Conservation (phyloP, 30 jellyfish, hydroid and myxozoan species). For the Morbakka virulenta region DNA sequence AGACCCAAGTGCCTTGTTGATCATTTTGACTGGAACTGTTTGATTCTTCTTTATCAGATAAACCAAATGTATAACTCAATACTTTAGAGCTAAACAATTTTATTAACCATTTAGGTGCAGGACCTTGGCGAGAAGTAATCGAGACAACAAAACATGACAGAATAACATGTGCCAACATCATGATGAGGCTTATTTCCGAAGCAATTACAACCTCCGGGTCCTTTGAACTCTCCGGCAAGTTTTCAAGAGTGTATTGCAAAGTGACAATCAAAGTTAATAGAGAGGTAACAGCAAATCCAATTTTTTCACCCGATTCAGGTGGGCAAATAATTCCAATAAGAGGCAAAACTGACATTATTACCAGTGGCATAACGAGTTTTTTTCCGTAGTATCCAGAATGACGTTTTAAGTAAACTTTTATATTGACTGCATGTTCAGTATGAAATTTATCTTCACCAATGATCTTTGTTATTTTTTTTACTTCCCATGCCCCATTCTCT, state of each 20-base stretch:
- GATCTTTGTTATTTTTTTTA: no score
- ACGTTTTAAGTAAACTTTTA: background rate
- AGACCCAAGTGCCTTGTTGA: background rate
- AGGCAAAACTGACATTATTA: background rate
- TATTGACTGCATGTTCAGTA: background rate
- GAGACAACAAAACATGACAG: background rate
- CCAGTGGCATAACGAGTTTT: background rate
- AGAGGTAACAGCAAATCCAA: background rate
- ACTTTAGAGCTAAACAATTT: background rate
- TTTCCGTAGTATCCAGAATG: background rate
- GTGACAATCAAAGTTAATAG: background rate
- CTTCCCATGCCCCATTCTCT: background rate
- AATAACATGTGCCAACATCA: background rate
- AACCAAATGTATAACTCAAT: background rate
- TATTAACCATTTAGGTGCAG: background rate
- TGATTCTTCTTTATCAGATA: background rate
- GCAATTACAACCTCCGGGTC: background rate
- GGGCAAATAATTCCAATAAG: background rate
- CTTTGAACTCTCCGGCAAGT: background rate
- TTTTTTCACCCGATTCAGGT: background rate
- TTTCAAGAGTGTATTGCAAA: background rate
- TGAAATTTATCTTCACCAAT: background rate
- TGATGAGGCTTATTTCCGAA: background rate
- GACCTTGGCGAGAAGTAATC: background rate
- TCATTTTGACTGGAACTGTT: background rate